Conservation (phyloP, 2,888 invertebrate species). For the Heliconius erato region DNA sequence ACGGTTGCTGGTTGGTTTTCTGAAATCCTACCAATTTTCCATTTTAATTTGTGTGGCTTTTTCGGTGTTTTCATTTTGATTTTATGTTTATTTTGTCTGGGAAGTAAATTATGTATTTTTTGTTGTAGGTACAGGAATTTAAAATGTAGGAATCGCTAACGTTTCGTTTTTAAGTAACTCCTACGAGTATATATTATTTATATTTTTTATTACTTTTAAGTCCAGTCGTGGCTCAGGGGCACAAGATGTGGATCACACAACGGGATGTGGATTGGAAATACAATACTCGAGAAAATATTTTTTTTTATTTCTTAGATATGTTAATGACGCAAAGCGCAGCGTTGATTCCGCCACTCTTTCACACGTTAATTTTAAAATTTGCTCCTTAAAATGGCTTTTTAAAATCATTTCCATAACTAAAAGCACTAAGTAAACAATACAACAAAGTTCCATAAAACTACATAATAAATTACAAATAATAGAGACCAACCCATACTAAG, state of each 20-base stretch:
- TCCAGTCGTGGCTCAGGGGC: too few species aligned
- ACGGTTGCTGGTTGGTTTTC: conserved; percentile 32
- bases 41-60: conserved; percentile 26
- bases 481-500: conserved; percentile 10
- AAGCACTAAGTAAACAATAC: background rate
- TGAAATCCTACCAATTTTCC: conserved; percentile 30
- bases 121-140: background rate
- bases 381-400: background rate
- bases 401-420: background rate
- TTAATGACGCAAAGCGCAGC: too few species aligned
- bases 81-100: conserved; percentile 15
- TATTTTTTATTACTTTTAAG: too few species aligned
- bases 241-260: too few species aligned
- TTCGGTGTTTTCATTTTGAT: conserved; percentile 2
- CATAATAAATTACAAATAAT: conserved; percentile 4
- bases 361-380: too few species aligned
- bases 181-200: too few species aligned
- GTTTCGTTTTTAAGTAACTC: background rate
- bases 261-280: too few species aligned
- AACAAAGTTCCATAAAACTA: background rate
- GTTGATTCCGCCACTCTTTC: too few species aligned
- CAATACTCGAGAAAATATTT: too few species aligned
- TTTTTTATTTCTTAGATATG: too few species aligned
- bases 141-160: background rate
- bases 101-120: background rate